A percentile compares a stretch with the other conserved stretches of the same genome.
phyloP scores from a whole-genome alignment of 2,113 vertebrate species.

The Aramus guarauna region DNA sequence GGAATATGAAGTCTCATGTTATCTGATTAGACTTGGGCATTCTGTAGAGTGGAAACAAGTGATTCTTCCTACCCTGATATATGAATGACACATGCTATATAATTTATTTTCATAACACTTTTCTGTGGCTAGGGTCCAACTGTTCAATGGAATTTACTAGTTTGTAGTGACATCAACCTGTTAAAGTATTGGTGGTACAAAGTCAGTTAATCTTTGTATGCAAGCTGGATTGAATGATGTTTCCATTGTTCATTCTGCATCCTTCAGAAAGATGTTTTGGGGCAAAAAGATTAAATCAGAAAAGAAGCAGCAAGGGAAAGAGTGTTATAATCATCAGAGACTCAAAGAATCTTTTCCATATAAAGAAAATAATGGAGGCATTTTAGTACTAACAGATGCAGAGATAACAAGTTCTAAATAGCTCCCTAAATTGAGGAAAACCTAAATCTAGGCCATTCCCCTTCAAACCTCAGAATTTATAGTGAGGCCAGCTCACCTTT shows the following conservation, averaged over 20 bases:
- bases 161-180: conserved; percentile 36
- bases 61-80: neutral
- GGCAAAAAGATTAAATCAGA: neutral
- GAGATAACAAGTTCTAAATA: neutral
- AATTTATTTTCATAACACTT: conserved; percentile 42
- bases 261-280: neutral
- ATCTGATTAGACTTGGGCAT: conserved; percentile 6
- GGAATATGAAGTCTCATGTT: conserved; percentile 14
- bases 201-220: conserved; percentile 13
- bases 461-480: neutral
- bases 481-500: neutral
- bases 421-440: neutral
- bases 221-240: neutral
- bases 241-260: neutral
- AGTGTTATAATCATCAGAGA: neutral
- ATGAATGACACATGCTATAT: conserved; percentile 22
- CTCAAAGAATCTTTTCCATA: neutral
- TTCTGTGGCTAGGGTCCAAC: conserved; percentile 6
- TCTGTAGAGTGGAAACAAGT: conserved; percentile 24
- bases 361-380: neutral
- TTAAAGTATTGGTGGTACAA: conserved; percentile 4
- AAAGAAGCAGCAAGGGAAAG: neutral
- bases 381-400: neutral
- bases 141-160: conserved; percentile 15
- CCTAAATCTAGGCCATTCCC: neutral